Base-by-base conservation (phyloP, 2,113 vertebrate genomes). In the Pterocles gutturalis region DNA sequence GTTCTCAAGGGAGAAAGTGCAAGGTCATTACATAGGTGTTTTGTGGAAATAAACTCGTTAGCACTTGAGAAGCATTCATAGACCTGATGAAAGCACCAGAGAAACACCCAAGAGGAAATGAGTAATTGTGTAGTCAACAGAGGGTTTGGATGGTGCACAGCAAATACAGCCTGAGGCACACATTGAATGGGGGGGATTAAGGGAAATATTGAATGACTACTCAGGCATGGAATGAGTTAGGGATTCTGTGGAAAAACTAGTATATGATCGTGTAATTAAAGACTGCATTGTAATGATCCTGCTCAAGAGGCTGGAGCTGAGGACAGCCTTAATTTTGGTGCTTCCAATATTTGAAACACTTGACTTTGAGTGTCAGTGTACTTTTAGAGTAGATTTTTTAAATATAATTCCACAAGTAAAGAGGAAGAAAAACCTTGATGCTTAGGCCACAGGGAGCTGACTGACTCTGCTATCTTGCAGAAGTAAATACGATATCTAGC, bases 191-290 rank as follows among this genome's bases (percentile, higher is more conserved):
- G 54, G 34, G 94, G 70, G 84, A 96, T 96, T 95, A 94, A 91
- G 83, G 46, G 70, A 81, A 92, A 84, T 91, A 96, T 91, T 93
- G 94, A 93, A 89, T 91, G 73, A 82, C 57, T 93, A 91, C 28
- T 31, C 83, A 91, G 53, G 93, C 96, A 75, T 82, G 91, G 89
- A 93, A 94, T 64, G 77, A 96, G 48, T 28, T 67, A 36, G 83
- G 65, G 72, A 87, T 91, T 84, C 87, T 71, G 57, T 94, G 91
- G 95, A 95, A 96, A 96, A 96, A 93, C 38, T 46, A 72, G 69
- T 96, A 84, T 71, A 75, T 71, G 65, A 55, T 92, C 77, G 53
- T 71, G 83, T 95, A 93, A 95, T 95, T 96, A 96, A 92, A 84
- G 64, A 70, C 55, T 55, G 61, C 55, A 64, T 76, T 64, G 58